Conservation (phyloP, 2,888 invertebrate genomes). For the Dryadula phaetusa region DNA sequence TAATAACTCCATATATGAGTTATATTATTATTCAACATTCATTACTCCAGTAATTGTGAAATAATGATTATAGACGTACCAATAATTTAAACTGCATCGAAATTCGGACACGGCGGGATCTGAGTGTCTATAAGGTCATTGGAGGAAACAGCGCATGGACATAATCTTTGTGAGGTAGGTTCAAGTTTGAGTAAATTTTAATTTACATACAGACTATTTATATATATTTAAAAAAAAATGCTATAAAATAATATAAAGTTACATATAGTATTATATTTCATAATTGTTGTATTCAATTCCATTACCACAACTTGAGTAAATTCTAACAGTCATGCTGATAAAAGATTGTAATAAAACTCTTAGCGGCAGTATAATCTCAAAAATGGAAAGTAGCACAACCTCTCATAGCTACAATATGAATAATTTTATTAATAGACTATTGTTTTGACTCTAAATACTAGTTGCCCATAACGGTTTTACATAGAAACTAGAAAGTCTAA, state of each 20-base stretch:
- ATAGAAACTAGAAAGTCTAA: constrained; percentile 26
- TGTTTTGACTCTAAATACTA: constrained; percentile 44
- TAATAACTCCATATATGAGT: too few species aligned
- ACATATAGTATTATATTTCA: not conserved
- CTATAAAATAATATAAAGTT: not conserved
- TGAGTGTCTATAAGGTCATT: too few species aligned
- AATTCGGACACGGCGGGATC: too few species aligned
- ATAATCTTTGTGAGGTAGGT: too few species aligned
- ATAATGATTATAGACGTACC: too few species aligned
- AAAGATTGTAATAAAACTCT: constrained; percentile 8
- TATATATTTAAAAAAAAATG: not conserved
- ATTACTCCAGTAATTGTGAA: too few species aligned
- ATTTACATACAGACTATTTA: not conserved
- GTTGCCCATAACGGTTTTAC: constrained; percentile 31
- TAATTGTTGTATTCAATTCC: not conserved
- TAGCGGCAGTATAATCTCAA: constrained; percentile 16
- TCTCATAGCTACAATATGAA: constrained; percentile 38
- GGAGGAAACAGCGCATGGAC: too few species aligned
- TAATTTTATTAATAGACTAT: constrained; percentile 46
- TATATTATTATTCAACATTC: too few species aligned
- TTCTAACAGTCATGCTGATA: not conserved
- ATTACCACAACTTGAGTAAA: constrained; percentile 3
- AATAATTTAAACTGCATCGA: too few species aligned
- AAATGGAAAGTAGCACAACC: constrained; percentile 33
- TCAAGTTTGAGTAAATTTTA: too few species aligned